A percentile compares a stretch with the other conserved stretches of the same genome.
Conservation (phyloP, 2,113 vertebrate genomes). For the Orcinus orca region DNA sequence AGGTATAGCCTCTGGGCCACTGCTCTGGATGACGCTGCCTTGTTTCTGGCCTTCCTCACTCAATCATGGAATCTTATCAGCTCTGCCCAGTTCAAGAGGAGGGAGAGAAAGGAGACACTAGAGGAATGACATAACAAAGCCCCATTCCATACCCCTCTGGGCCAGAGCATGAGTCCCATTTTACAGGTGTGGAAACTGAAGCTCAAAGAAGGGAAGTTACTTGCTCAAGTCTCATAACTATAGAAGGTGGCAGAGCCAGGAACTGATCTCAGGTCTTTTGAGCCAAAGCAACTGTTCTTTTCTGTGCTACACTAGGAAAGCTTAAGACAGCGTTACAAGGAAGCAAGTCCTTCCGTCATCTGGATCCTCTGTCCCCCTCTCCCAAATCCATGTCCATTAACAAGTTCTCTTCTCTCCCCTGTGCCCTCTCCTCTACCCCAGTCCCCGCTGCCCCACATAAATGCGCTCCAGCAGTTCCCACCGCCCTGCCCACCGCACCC, state of each 20-base stretch:
- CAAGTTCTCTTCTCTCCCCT: neutral
- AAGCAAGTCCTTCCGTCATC: neutral
- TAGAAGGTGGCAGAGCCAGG: neutral
- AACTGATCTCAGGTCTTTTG: neutral
- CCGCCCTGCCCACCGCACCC: too few relatives aligned
- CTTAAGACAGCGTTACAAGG: neutral
- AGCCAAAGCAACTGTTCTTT: neutral
- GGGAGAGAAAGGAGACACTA: neutral
- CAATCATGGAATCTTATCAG: neutral
- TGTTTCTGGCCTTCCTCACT: neutral
- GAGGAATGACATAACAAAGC: neutral
- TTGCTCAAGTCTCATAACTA: neutral
- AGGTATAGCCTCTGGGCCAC: neutral
- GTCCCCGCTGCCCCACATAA: fast-evolving
- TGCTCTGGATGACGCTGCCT: fast-evolving
- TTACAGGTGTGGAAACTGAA: neutral
- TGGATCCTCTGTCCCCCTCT: too few relatives aligned
- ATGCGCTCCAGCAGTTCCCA: neutral
- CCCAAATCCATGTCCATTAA: neutral
- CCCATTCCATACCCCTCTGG: neutral
- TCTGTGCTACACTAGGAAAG: neutral
- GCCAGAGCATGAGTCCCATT: neutral
- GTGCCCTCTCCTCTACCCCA: too few relatives aligned
- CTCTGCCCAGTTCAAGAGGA: neutral
- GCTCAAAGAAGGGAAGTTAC: neutral